Evolutionary conservation across 2,113 vertebrate genomes (phyloP).

Genomic region (Takifugu flavidus): DNA sequence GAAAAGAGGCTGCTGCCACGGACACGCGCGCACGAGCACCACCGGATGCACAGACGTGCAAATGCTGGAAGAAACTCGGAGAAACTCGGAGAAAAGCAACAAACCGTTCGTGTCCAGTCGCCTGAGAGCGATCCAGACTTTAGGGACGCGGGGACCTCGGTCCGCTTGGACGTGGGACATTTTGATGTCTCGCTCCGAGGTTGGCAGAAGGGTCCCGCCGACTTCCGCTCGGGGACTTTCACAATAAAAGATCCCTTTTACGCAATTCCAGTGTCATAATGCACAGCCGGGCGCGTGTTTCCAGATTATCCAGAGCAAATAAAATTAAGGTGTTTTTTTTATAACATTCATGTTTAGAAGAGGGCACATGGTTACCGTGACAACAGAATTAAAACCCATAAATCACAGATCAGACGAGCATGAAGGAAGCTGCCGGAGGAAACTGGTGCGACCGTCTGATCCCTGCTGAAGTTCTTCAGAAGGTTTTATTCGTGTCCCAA

Average conservation of each 20-base stretch:
- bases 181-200: neutral
- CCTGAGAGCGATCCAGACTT: conserved; percentile 67
- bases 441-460: no score
- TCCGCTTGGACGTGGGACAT: conserved; percentile 44
- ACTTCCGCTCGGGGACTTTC: conserved; percentile 18
- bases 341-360: no score
- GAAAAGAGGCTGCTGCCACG: conserved; percentile 39
- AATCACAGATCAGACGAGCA: no score
- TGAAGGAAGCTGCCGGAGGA: no score
- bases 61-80: neutral
- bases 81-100: conserved; percentile 21
- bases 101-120: conserved; percentile 69
- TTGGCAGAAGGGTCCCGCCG: fast-evolving
- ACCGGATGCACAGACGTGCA: neutral
- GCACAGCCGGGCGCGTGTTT: no score
- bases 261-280: no score
- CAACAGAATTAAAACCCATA: no score
- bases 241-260: conserved; percentile 18
- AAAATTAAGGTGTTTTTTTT: no score
- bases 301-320: no score
- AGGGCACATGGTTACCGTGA: no score
- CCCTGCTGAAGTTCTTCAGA: no score
- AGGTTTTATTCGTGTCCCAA: no score
- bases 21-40: conserved; percentile 6
- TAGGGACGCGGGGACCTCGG: neutral